These are phyloP conservation scores for Herpetotheres cachinnans DNA, from an alignment of 2,113 vertebrate genomes.

Conservation along the genomic window DNA sequence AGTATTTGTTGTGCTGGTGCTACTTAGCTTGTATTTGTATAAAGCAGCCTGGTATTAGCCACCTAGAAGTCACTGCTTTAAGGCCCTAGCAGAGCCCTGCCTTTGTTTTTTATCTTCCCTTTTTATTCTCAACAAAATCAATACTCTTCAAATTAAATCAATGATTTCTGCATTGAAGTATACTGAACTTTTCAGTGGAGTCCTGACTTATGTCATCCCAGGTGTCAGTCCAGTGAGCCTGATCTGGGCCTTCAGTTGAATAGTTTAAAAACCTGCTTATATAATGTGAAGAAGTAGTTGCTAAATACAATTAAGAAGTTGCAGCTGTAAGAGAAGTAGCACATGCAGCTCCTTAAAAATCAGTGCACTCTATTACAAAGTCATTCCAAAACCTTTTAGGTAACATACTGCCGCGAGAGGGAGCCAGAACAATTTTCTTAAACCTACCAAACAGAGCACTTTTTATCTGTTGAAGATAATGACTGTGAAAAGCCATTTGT, in stretches of 20 bases:
- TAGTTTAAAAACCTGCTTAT: background rate
- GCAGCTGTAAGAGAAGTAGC: background rate
- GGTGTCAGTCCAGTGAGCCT: background rate
- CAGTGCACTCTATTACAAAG: accelerated
- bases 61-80: background rate
- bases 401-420: background rate
- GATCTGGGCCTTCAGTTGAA: background rate
- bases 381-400: background rate
- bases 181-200: background rate
- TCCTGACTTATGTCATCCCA: background rate
- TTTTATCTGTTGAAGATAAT: background rate
- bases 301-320: background rate
- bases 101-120: background rate
- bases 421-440: background rate
- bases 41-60: background rate
- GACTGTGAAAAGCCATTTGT: background rate
- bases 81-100: background rate
- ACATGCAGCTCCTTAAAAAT: background rate
- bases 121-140: background rate
- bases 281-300: background rate
- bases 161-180: background rate
- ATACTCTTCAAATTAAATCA: accelerated
- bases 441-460: background rate
- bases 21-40: accelerated
- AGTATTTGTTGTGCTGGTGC: background rate